phyloP scores from a whole-genome alignment of 2,888 invertebrate species.

The Caenorhabditis sp. region DNA sequence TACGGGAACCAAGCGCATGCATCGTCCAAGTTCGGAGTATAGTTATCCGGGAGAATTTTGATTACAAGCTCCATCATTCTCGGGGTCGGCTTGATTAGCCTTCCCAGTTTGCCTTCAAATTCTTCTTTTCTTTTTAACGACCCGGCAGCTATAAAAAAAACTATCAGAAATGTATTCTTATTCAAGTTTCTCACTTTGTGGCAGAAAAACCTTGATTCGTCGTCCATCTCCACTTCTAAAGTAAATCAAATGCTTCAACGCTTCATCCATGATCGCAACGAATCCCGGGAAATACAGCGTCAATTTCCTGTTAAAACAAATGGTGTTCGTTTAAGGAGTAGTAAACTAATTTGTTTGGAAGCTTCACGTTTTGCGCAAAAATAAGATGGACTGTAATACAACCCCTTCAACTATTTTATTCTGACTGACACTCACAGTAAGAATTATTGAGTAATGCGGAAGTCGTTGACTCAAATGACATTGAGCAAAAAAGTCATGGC shows the following conservation, averaged over 20 bases:
- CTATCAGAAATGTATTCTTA: no score
- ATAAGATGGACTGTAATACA: no score
- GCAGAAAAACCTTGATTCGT: constrained; percentile 63
- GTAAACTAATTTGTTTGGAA: no score
- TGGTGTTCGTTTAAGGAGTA: no score
- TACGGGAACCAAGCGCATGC: constrained; percentile 59
- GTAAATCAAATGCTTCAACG: constrained; percentile 63
- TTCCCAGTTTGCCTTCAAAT: constrained; percentile 61
- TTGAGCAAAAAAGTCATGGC: no score
- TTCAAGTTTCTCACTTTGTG: constrained; percentile 60
- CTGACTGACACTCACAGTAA: no score
- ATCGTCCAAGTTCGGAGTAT: constrained; percentile 52
- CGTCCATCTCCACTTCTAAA: constrained; percentile 58
- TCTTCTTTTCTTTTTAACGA: constrained; percentile 64
- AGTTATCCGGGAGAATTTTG: constrained; percentile 54
- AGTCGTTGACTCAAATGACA: no score
- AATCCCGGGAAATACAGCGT: constrained; percentile 50
- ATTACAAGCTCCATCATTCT: constrained; percentile 59
- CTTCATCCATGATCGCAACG: constrained; percentile 57
- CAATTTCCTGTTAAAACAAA: constrained; percentile 48
- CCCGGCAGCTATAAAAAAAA: constrained; percentile 19
- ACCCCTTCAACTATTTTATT: no score
- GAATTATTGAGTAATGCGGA: no score
- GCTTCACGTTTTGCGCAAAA: no score
- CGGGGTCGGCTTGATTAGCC: constrained; percentile 57